Evolutionary conservation across 2,797 vertebrate genomes (phyloP).

Genomic region (Urophycis tenuis): DNA sequence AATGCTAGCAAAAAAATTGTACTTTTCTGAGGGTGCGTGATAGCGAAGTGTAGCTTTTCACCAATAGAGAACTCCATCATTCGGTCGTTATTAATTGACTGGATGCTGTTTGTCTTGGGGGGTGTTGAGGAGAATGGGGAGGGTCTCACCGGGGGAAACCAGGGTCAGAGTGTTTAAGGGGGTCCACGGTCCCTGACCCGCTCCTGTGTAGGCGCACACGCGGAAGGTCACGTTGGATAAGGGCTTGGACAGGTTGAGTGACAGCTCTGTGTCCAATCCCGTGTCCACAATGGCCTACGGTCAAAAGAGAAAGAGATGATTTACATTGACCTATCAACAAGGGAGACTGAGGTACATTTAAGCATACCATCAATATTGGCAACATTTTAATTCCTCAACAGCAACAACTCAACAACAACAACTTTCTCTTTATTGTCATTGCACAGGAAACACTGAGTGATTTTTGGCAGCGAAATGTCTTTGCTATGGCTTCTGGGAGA

Average conservation of each 20-base stretch:
- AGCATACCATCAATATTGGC: too few species aligned
- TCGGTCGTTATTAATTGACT: too few species aligned
- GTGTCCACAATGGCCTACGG: constrained; percentile 63
- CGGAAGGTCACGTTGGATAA: constrained; percentile 75
- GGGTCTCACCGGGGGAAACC: constrained; percentile 54
- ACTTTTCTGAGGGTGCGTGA: not conserved
- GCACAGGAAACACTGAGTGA: too few species aligned
- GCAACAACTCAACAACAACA: not conserved
- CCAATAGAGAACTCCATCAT: not conserved
- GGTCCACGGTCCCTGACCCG: constrained; percentile 82
- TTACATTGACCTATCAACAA: too few species aligned
- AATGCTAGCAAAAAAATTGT: not conserved
- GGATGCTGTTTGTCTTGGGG: not conserved
- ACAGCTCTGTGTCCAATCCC: constrained; percentile 69
- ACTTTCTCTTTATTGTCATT: too few species aligned
- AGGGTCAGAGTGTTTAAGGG: constrained; percentile 63
- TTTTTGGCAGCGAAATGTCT: too few species aligned
- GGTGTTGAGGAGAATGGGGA: not conserved
- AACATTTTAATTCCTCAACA: not conserved
- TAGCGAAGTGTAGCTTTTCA: not conserved
- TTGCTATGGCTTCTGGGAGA: too few species aligned
- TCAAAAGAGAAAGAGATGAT: not conserved
- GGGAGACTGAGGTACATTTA: too few species aligned
- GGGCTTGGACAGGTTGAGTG: constrained; percentile 68
- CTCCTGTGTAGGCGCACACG: constrained; percentile 77